Evolutionary conservation across 2,113 vertebrate species (phyloP).

Genomic region (Pluvialis apricaria): DNA sequence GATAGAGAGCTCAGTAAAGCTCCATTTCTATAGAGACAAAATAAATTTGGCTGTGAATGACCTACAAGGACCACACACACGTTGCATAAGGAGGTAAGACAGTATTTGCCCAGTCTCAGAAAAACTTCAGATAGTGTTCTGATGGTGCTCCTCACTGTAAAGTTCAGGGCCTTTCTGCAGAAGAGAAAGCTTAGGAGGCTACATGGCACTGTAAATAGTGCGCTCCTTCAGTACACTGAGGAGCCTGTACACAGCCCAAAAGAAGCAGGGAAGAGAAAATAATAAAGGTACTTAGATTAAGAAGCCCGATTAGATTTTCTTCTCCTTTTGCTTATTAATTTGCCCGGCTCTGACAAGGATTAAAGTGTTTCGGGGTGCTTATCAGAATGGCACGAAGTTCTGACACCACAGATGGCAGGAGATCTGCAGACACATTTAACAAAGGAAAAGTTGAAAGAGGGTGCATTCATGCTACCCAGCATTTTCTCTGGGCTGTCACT

Average conservation of each 20-base stretch:
- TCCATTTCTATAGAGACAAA: background rate
- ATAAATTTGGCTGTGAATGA: background rate
- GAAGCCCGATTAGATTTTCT: background rate
- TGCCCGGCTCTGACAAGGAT: background rate
- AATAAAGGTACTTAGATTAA: background rate
- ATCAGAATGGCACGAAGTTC: background rate
- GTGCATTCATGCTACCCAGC: background rate
- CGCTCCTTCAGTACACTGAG: background rate
- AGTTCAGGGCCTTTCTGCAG: background rate
- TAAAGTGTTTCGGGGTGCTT: background rate
- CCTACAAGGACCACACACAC: background rate
- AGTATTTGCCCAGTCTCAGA: background rate
- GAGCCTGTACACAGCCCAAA: background rate
- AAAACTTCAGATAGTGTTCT: background rate
- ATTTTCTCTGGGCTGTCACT: background rate
- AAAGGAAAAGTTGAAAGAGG: background rate
- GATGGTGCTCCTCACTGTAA: background rate
- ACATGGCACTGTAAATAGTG: background rate
- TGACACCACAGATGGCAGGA: slow-evolving; percentile 1
- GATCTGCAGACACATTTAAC: background rate
- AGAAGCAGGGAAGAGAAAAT: background rate
- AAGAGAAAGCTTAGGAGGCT: background rate
- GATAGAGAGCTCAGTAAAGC: background rate
- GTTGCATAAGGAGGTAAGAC: background rate
- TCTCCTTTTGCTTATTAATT: background rate